Evolutionary conservation across 2,888 invertebrate genomes (phyloP).

Genomic region (Synergus japonicus): DNA sequence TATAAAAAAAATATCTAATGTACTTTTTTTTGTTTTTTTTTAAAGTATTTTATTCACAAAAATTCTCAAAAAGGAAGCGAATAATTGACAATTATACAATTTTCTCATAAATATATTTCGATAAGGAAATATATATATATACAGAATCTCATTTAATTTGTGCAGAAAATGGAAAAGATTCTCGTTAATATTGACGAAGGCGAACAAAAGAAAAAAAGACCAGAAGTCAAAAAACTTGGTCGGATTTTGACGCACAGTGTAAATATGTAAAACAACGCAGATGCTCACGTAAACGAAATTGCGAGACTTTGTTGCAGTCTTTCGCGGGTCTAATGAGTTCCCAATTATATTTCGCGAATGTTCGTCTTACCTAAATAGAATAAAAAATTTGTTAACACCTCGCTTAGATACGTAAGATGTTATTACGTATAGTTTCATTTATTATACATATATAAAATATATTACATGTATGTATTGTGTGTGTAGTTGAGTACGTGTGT

Average conservation of each 20-base stretch:
- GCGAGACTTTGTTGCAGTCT: not conserved
- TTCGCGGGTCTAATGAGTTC: not conserved
- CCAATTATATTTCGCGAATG: not conserved
- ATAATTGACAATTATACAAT: constrained; percentile 1
- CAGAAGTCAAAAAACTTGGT: not conserved
- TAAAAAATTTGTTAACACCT: not conserved
- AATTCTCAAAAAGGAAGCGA: constrained; percentile 8
- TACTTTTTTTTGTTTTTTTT: not conserved
- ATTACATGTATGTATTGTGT: constrained; percentile 18
- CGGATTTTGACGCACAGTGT: not conserved
- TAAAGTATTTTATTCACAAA: not conserved
- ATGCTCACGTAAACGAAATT: constrained; percentile 12
- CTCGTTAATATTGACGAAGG: not conserved
- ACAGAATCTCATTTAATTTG: not conserved
- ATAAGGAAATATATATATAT: not conserved
- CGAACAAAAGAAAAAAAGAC: not conserved
- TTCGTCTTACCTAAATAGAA: constrained; percentile 2
- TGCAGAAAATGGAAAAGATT: not conserved
- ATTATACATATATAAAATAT: not conserved
- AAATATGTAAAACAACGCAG: constrained; percentile 5
- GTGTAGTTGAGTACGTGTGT: constrained; percentile 7
- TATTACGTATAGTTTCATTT: not conserved
- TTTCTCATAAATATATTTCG: not conserved
- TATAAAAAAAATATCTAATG: not conserved
- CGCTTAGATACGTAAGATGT: not conserved